These are phyloP conservation scores for Hirundichthys speculiger DNA, from an alignment of 2,113 vertebrate genomes.

Conservation along the genomic window DNA sequence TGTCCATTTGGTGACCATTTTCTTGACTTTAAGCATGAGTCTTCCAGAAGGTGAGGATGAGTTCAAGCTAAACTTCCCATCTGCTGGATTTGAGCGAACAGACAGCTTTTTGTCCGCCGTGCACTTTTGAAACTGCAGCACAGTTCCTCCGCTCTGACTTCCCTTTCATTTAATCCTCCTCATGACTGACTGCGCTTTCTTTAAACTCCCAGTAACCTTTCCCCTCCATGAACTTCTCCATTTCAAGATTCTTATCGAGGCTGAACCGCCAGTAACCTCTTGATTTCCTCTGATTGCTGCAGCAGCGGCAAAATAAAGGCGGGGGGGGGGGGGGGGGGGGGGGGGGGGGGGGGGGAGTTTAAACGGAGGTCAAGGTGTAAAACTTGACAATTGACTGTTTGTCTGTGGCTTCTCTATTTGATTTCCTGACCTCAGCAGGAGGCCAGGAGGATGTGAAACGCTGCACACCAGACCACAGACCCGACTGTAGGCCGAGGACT, in stretches of 20 bases:
- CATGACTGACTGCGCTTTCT: constrained; percentile 77
- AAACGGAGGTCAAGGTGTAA: constrained; percentile 76
- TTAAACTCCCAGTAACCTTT: constrained; percentile 82
- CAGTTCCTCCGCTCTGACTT: constrained; percentile 68
- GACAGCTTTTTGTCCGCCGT: constrained; percentile 71
- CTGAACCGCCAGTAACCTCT: constrained; percentile 79
- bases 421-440: constrained; percentile 69
- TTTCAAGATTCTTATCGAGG: constrained; percentile 82
- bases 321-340: no score
- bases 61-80: constrained; percentile 63
- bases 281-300: constrained; percentile 72
- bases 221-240: constrained; percentile 78
- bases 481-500: constrained; percentile 49
- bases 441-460: constrained; percentile 54
- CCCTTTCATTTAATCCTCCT: constrained; percentile 78
- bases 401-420: constrained; percentile 70
- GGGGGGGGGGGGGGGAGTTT: constrained; percentile 72
- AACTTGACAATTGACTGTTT: constrained; percentile 77
- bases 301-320: constrained; percentile 65
- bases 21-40: constrained; percentile 19
- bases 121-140: constrained; percentile 65
- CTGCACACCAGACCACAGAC: constrained; percentile 50
- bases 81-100: constrained; percentile 56
- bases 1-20: constrained; percentile 3
- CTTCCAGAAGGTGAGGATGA: constrained; percentile 65